These are phyloP conservation scores for Campaea margaritaria DNA, from an alignment of 2,888 invertebrate species.

Conservation along the genomic window DNA sequence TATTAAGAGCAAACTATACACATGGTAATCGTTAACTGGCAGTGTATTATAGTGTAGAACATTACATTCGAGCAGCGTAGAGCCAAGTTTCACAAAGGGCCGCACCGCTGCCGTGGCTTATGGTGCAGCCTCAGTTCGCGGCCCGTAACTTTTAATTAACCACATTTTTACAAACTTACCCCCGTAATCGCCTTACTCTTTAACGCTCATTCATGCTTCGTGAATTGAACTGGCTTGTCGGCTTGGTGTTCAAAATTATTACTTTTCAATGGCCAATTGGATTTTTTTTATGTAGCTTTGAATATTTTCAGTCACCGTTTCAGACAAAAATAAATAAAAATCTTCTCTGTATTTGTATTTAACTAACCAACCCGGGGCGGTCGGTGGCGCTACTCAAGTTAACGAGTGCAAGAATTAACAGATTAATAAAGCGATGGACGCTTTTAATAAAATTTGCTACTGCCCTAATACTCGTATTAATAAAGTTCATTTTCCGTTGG, in stretches of 20 bases:
- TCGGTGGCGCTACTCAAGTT: conserved; percentile 25
- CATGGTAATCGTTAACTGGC: too few relatives aligned
- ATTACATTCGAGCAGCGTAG: neutral
- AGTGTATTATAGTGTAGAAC: too few relatives aligned
- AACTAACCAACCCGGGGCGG: neutral
- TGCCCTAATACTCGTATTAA: conserved; percentile 15
- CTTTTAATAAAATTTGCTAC: conserved; percentile 30
- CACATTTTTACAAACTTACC: conserved; percentile 66
- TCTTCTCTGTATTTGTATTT: neutral
- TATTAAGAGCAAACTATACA: neutral
- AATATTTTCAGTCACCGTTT: too few relatives aligned
- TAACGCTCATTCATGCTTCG: conserved; percentile 50
- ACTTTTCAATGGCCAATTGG: neutral
- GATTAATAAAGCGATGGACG: conserved; percentile 37
- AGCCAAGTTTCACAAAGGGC: conserved; percentile 33
- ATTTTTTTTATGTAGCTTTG: too few relatives aligned
- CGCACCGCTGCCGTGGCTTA: conserved; percentile 31
- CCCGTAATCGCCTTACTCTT: conserved; percentile 62
- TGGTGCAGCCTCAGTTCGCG: conserved; percentile 49
- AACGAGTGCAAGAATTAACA: conserved; percentile 34
- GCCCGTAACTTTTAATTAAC: conserved; percentile 72
- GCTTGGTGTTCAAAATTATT: neutral
- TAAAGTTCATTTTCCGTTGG: conserved; percentile 22
- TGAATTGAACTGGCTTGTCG: conserved; percentile 17
- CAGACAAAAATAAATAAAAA: neutral